phyloP scores from a whole-genome alignment of 35 echinoderm and acorn worm genomes.

The Chiridota heheva region DNA sequence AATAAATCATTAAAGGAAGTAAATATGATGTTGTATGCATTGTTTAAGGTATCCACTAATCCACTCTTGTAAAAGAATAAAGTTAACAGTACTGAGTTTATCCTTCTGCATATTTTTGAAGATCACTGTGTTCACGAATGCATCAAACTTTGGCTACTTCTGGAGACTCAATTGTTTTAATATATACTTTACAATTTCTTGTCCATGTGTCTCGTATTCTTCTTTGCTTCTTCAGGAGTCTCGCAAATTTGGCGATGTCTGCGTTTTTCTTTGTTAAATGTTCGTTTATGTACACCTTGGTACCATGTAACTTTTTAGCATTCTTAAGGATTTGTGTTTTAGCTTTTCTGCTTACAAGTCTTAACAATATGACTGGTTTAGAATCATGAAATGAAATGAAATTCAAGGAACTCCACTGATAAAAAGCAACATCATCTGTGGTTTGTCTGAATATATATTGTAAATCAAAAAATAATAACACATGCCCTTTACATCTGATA shows the following conservation, averaged over 20 bases:
- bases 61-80: too few relatives aligned
- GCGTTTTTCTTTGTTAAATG: background rate
- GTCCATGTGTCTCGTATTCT: background rate
- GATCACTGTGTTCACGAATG: background rate
- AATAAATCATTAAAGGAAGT: background rate
- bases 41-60: background rate
- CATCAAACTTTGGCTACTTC: background rate
- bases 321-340: background rate
- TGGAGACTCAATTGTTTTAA: background rate
- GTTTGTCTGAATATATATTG: too few relatives aligned
- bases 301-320: background rate
- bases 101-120: background rate
- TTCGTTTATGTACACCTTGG: slow-evolving; percentile 19
- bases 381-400: too few relatives aligned
- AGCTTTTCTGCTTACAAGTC: slow-evolving; percentile 4
- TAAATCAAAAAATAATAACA: too few relatives aligned
- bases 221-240: slow-evolving; percentile 2
- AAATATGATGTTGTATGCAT: background rate
- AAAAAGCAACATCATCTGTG: too few relatives aligned
- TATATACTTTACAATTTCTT: slow-evolving; percentile 13
- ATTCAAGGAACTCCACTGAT: too few relatives aligned
- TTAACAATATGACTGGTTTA: slow-evolving; percentile 18
- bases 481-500: too few relatives aligned
- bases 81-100: too few relatives aligned
- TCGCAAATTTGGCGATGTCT: background rate